Conservation (phyloP, 2,797 vertebrate species). For the Silurus aristotelis region DNA sequence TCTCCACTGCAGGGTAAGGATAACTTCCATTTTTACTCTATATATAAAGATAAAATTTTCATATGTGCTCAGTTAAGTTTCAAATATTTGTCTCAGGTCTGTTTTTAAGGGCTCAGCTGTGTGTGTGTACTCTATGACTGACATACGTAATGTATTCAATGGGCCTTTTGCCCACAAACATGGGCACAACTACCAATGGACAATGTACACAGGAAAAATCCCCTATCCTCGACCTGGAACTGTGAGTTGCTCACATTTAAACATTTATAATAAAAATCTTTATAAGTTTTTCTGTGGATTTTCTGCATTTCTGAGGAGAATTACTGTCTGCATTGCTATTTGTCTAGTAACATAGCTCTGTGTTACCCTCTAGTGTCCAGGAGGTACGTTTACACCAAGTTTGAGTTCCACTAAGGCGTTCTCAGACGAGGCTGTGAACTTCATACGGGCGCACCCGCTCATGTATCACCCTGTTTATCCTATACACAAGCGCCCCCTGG, state of each 20-base stretch:
- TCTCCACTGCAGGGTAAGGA: conserved; percentile 82
- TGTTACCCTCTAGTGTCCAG: conserved; percentile 75
- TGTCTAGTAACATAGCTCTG: background rate
- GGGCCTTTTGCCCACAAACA: conserved; percentile 87
- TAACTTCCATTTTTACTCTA: background rate
- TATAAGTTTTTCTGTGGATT: background rate
- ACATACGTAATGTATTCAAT: conserved; percentile 85
- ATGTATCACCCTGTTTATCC: conserved; percentile 84
- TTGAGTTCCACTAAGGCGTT: conserved; percentile 82
- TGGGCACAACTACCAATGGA: conserved; percentile 86
- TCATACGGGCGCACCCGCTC: conserved; percentile 82
- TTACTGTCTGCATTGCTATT: background rate
- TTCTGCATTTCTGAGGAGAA: background rate
- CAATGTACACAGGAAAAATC: conserved; percentile 82
- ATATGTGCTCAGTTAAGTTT: background rate
- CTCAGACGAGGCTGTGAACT: conserved; percentile 83
- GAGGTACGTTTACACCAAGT: conserved; percentile 82
- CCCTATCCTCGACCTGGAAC: conserved; percentile 85
- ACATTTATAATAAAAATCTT: background rate
- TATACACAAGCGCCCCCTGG: conserved; percentile 80
- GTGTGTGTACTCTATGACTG: conserved; percentile 85
- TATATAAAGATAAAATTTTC: background rate
- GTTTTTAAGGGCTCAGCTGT: conserved; percentile 86
- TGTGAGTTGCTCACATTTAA: conserved; percentile 65
- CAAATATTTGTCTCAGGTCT: conserved; percentile 66